phyloP scores from a whole-genome alignment of 2,797 vertebrate genomes.

The Heteromormyrus szaboi region DNA sequence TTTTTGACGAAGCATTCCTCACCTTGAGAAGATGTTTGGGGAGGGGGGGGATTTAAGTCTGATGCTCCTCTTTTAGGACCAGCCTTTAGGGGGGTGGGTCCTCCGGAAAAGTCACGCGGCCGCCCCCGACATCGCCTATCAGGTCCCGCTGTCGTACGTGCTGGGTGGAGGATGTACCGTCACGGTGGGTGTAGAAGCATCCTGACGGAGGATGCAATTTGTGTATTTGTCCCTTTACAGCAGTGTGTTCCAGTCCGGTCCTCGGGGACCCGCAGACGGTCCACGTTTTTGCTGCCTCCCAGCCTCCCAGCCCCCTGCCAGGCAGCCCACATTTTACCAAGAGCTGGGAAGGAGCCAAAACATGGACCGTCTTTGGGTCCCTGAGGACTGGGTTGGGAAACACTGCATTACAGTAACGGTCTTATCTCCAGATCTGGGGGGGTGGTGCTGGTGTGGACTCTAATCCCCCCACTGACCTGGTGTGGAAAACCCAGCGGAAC shows the following conservation, averaged over 20 bases:
- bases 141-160: constrained; percentile 59
- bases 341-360: background rate
- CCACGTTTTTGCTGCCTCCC: background rate
- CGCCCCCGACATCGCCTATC: constrained; percentile 60
- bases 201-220: background rate
- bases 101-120: constrained; percentile 53
- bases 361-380: background rate
- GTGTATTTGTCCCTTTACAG: background rate
- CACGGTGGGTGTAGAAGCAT: constrained; percentile 60
- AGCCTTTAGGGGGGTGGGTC: constrained; percentile 64
- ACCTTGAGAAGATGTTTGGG: background rate
- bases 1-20: background rate
- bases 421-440: constrained; percentile 68
- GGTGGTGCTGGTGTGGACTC: constrained; percentile 53
- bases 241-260: background rate
- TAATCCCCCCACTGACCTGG: constrained; percentile 52
- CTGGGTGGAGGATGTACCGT: constrained; percentile 65
- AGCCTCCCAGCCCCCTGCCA: background rate
- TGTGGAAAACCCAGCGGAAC: constrained; percentile 63
- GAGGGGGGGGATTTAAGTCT: background rate
- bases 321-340: background rate
- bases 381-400: background rate
- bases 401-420: background rate
- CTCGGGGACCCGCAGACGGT: background rate
- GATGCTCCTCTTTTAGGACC: constrained; percentile 57